Conservation (phyloP, 2,888 invertebrate species). For the Meteorus cinctellus region DNA sequence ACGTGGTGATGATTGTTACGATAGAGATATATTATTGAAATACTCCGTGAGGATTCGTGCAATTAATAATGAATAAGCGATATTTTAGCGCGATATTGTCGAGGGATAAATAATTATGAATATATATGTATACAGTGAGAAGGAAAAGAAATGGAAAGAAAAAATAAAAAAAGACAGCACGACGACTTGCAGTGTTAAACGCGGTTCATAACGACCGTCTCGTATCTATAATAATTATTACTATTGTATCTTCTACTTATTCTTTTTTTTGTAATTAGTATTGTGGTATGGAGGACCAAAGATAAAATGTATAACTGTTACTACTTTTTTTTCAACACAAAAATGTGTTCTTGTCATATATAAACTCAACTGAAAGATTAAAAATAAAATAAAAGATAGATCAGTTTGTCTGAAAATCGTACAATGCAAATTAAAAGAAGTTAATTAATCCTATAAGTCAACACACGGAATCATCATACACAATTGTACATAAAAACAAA, state of each 20-base stretch:
- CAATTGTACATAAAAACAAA: neutral
- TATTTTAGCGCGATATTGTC: neutral
- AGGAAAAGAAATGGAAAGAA: neutral
- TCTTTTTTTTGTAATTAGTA: constrained; percentile 49
- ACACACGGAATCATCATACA: constrained; percentile 22
- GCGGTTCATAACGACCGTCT: neutral
- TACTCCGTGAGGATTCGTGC: neutral
- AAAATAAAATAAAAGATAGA: neutral
- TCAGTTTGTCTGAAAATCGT: neutral
- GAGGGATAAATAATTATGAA: constrained; percentile 5
- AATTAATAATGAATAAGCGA: neutral
- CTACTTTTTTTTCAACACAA: constrained; percentile 46
- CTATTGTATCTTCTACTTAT: constrained; percentile 27
- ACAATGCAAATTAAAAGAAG: neutral
- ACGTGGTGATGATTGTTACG: constrained; percentile 17
- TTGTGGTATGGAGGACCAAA: constrained; percentile 58
- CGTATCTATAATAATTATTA: constrained; percentile 24
- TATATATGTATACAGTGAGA: neutral
- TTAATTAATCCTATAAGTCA: too few relatives aligned
- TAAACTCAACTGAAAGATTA: neutral
- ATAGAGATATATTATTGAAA: constrained; percentile 12
- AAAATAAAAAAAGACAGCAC: constrained; percentile 17
- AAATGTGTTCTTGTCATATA: constrained; percentile 36
- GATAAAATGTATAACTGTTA: constrained; percentile 39
- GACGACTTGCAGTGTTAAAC: constrained; percentile 6